phyloP scores from a whole-genome alignment of 2,888 invertebrate species.

The Tetramorium bicarinatum region DNA sequence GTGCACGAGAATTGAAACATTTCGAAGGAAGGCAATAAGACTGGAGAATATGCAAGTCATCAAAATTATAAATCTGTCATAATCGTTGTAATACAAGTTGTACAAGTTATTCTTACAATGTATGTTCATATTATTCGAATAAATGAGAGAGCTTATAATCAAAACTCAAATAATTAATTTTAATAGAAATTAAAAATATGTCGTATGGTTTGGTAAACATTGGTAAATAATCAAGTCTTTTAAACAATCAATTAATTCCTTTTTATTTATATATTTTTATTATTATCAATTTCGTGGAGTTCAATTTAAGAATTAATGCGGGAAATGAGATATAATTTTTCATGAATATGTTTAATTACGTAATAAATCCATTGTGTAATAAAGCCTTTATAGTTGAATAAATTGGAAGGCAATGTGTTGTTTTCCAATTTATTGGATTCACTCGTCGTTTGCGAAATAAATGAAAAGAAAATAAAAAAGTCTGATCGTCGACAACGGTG shows the following conservation, averaged over 20 bases:
- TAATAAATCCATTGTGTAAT: not conserved
- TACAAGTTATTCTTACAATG: not conserved
- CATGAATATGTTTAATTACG: conserved; percentile 21
- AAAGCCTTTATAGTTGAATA: conserved; percentile 10
- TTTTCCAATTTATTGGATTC: conserved; percentile 43
- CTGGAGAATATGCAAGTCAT: not conserved
- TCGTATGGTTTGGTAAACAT: not conserved
- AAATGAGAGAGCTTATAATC: not conserved
- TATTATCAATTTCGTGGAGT: not conserved
- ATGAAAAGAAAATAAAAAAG: conserved; percentile 27
- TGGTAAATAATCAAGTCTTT: not conserved
- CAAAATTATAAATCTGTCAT: conserved; percentile 7
- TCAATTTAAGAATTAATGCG: conserved; percentile 8
- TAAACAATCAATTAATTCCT: not conserved
- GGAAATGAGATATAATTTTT: conserved; percentile 1
- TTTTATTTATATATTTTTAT: not conserved
- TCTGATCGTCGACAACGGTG: conserved; percentile 6
- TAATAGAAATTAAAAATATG: not conserved
- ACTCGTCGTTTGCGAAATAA: conserved; percentile 1
- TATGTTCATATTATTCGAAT: not conserved
- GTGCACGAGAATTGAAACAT: not conserved
- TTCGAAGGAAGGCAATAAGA: conserved; percentile 9
- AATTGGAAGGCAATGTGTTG: conserved; percentile 27
- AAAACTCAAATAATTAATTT: not conserved
- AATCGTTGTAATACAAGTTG: not conserved